These are phyloP conservation scores for Lissonota sp. DNA, from an alignment of 2,888 invertebrate genomes.

Conservation along the genomic window DNA sequence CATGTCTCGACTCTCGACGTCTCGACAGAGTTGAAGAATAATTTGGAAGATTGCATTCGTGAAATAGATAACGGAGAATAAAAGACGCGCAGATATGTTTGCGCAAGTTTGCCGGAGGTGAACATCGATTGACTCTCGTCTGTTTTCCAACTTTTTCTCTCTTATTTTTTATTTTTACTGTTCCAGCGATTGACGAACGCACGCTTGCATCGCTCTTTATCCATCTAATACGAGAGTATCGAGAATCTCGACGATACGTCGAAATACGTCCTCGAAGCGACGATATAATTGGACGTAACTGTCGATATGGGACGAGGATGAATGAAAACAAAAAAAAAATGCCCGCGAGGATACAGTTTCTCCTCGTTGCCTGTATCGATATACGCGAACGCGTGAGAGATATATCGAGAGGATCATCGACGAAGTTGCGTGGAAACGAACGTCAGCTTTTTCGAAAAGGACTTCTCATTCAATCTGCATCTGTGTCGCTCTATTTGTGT, in stretches of 20 bases:
- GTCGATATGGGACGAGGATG: constrained; percentile 52
- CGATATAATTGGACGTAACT: constrained; percentile 65
- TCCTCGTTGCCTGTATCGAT: background rate
- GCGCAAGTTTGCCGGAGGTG: constrained; percentile 23
- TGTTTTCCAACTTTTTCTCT: constrained; percentile 5
- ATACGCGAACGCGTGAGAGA: background rate
- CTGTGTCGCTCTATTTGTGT: background rate
- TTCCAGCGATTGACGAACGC: background rate
- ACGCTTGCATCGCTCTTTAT: constrained; percentile 47
- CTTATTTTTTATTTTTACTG: constrained; percentile 16
- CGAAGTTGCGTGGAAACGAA: constrained; percentile 32
- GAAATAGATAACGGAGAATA: background rate
- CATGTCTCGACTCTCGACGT: background rate
- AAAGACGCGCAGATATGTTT: constrained; percentile 34
- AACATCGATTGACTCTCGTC: constrained; percentile 38
- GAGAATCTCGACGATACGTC: constrained; percentile 60
- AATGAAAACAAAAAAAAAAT: background rate
- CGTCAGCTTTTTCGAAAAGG: constrained; percentile 52
- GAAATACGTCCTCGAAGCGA: constrained; percentile 55
- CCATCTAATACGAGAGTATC: constrained; percentile 57
- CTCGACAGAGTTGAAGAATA: background rate
- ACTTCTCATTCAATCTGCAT: background rate
- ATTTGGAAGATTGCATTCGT: background rate
- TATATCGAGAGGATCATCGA: constrained; percentile 32
- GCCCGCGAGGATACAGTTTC: background rate